phyloP scores from a whole-genome alignment of 2,797 vertebrate species.

The Allobates femoralis region DNA sequence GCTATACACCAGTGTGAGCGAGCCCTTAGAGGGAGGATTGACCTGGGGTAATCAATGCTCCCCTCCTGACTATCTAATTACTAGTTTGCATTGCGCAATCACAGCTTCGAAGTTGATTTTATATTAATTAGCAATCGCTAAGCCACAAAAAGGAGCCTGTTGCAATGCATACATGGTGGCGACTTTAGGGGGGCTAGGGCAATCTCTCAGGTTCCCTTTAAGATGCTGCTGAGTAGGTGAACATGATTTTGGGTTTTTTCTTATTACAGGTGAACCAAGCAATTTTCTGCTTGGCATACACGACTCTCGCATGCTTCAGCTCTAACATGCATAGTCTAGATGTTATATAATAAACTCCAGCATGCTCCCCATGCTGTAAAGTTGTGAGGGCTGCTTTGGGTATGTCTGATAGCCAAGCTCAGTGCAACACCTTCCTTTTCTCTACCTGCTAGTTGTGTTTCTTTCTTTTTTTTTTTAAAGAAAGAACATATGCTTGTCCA shows the following conservation, averaged over 20 bases:
- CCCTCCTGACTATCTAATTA: no score
- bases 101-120: no score
- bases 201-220: not conserved
- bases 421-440: not conserved
- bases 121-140: no score
- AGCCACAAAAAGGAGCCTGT: no score
- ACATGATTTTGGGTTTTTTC: slow-evolving; percentile 9
- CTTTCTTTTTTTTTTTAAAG: not conserved
- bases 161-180: no score
- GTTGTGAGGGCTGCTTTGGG: not conserved
- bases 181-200: no score
- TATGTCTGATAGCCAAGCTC: not conserved
- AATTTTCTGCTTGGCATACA: not conserved
- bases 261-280: slow-evolving; percentile 16
- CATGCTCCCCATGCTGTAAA: not conserved
- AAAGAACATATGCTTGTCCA: not conserved
- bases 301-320: not conserved
- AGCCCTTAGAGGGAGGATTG: no score
- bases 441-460: not conserved
- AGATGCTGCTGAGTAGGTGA: not conserved
- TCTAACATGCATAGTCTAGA: slow-evolving; percentile 1
- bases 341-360: not conserved
- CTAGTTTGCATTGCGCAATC: no score
- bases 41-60: no score
- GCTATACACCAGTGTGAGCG: no score